Percentiles rank a stretch among this genome's conserved stretches.
These are phyloP conservation scores for Eubucco bourcierii DNA, from an alignment of 2,113 vertebrate species.

Conservation along the genomic window DNA sequence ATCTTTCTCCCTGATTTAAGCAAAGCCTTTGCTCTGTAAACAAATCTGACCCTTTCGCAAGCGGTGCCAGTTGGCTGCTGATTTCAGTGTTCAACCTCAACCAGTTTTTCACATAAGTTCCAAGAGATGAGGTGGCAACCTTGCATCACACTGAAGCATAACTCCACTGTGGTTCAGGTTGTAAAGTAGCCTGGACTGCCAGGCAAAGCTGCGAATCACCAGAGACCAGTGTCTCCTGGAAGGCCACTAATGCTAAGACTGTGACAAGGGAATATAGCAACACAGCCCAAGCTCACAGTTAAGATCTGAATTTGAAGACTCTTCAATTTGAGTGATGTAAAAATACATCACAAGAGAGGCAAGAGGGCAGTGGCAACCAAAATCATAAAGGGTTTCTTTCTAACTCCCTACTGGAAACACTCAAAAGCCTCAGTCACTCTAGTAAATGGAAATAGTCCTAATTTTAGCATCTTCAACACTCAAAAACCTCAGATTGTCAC, in stretches of 20 bases:
- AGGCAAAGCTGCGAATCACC: not conserved
- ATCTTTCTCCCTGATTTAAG: slow-evolving; percentile 1
- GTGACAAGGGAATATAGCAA: slow-evolving; percentile 45
- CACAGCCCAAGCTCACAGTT: slow-evolving; percentile 6
- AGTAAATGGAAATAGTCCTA: not conserved
- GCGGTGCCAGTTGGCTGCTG: not conserved
- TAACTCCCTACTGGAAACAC: not conserved
- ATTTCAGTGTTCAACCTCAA: not conserved
- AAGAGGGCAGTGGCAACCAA: not conserved
- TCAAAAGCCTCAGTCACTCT: not conserved
- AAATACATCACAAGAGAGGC: slow-evolving; percentile 19
- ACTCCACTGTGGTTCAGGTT: slow-evolving; percentile 24
- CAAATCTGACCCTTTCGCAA: not conserved
- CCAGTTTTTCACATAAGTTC: not conserved
- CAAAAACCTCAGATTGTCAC: not conserved
- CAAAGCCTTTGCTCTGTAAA: not conserved
- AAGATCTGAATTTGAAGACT: slow-evolving; percentile 24
- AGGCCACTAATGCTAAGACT: not conserved
- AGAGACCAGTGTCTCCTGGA: not conserved
- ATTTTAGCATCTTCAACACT: not conserved
- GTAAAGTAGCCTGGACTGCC: not conserved
- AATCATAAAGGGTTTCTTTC: not conserved
- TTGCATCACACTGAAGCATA: not conserved
- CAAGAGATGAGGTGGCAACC: not conserved
- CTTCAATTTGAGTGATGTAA: not conserved